phyloP scores from a whole-genome alignment of 2,797 vertebrate genomes.

The Tapirus indicus region DNA sequence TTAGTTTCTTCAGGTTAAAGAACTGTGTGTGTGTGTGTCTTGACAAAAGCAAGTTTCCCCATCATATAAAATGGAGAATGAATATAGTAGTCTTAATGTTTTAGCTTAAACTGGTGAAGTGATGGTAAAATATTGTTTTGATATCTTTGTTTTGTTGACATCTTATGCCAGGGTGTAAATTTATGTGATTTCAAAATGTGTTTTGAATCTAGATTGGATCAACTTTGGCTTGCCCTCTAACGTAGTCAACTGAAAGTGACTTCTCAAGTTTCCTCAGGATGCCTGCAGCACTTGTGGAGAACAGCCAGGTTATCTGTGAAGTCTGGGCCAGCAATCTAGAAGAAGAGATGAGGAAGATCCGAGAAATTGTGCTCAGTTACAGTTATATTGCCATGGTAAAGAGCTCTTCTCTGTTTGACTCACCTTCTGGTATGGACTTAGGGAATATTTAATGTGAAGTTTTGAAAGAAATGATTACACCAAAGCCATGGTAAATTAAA shows the following conservation, averaged over 20 bases:
- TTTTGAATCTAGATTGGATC: constrained; percentile 73
- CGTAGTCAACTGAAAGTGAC: constrained; percentile 32
- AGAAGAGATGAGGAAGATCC: constrained; percentile 99
- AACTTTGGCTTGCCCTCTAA: constrained; percentile 14
- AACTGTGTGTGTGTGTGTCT: background rate
- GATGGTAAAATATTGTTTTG: constrained; percentile 27
- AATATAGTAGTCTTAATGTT: constrained; percentile 31
- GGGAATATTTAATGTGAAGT: constrained; percentile 11
- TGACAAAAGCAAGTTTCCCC: background rate
- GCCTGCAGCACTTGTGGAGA: constrained; percentile 98
- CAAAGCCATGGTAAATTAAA: constrained; percentile 20
- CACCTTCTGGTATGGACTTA: background rate
- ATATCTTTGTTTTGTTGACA: constrained; percentile 49
- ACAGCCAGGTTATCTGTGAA: constrained; percentile 99
- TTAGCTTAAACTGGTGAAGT: constrained; percentile 25
- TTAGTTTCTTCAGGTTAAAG: constrained; percentile 32
- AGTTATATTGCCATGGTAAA: constrained; percentile 98
- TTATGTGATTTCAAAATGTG: constrained; percentile 44
- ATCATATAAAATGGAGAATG: background rate
- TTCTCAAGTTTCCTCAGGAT: constrained; percentile 88
- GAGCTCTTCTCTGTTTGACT: background rate
- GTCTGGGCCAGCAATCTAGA: constrained; percentile 99
- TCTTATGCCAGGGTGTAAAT: background rate
- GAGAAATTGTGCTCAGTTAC: constrained; percentile 97
- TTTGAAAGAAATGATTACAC: constrained; percentile 13